Percentiles rank a stretch among this genome's conserved stretches.
Conservation (phyloP, 2,113 vertebrate species). For the Gasterosteus aculeatus region DNA sequence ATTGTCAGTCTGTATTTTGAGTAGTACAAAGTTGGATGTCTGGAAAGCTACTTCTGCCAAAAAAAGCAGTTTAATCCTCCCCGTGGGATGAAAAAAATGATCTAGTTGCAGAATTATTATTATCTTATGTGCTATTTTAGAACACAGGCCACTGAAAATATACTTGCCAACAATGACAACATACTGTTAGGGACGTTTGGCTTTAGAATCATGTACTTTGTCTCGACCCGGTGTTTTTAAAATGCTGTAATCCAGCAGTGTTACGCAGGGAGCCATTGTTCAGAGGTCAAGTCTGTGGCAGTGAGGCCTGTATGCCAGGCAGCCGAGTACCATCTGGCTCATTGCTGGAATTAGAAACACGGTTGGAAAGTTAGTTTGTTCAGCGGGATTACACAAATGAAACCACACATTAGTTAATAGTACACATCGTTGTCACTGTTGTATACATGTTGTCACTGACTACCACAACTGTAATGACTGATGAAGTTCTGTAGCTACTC, state of each 20-base stretch:
- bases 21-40: background rate
- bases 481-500: slow-evolving; percentile 9
- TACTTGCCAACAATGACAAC: background rate
- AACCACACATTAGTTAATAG: slow-evolving; percentile 39
- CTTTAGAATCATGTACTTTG: background rate
- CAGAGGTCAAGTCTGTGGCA: slow-evolving; percentile 11
- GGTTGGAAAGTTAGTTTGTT: slow-evolving; percentile 38
- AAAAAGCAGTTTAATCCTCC: background rate
- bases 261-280: slow-evolving; percentile 9
- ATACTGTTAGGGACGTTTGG: background rate
- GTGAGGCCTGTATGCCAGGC: background rate
- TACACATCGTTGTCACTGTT: slow-evolving; percentile 35
- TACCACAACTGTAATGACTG: slow-evolving; percentile 16
- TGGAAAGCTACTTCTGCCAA: background rate
- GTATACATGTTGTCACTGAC: slow-evolving; percentile 31
- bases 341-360: slow-evolving; percentile 36
- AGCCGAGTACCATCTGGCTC: slow-evolving; percentile 30
- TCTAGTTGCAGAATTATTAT: background rate
- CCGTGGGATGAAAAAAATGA: too few species aligned
- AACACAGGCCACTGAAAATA: background rate
- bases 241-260: slow-evolving; percentile 19
- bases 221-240: background rate
- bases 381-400: slow-evolving; percentile 23
- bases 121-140: background rate
- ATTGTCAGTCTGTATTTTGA: background rate